Percentiles rank a stretch among this genome's conserved stretches.
These are phyloP conservation scores for Phalloptychus januarius DNA, from an alignment of 2,797 vertebrate species.

Conservation along the genomic window DNA sequence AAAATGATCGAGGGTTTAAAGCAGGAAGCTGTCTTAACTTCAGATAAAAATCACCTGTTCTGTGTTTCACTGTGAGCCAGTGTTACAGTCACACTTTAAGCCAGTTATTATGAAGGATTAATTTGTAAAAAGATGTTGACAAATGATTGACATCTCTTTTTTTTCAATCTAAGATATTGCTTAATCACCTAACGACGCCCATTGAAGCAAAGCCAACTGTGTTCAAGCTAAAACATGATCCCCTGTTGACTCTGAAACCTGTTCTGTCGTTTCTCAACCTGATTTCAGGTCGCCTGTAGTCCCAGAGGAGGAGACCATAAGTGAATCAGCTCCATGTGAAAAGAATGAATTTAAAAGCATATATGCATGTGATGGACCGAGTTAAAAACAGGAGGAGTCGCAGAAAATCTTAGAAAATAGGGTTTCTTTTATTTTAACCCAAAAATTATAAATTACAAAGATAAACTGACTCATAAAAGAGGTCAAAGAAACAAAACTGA, in stretches of 20 bases:
- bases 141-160: not conserved
- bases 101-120: not conserved
- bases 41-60: not conserved
- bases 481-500: too few relatives aligned
- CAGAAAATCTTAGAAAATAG: too few relatives aligned
- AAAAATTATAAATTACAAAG: too few relatives aligned
- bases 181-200: not conserved
- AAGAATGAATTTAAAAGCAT: too few relatives aligned
- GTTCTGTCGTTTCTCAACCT: not conserved
- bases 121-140: not conserved
- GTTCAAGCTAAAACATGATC: not conserved
- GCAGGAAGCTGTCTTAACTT: not conserved
- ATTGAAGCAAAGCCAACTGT: too few relatives aligned
- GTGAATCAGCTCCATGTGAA: too few relatives aligned
- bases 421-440: too few relatives aligned
- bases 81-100: too few relatives aligned
- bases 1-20: not conserved
- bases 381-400: too few relatives aligned
- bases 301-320: not conserved
- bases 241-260: not conserved
- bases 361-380: too few relatives aligned
- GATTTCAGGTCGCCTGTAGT: slow-evolving; percentile 16
- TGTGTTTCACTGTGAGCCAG: not conserved
- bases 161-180: not conserved
- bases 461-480: too few relatives aligned